Percentiles rank a stretch among this genome's conserved stretches.
Conservation (phyloP, 2,113 vertebrate species). For the Indicator maculatus region DNA sequence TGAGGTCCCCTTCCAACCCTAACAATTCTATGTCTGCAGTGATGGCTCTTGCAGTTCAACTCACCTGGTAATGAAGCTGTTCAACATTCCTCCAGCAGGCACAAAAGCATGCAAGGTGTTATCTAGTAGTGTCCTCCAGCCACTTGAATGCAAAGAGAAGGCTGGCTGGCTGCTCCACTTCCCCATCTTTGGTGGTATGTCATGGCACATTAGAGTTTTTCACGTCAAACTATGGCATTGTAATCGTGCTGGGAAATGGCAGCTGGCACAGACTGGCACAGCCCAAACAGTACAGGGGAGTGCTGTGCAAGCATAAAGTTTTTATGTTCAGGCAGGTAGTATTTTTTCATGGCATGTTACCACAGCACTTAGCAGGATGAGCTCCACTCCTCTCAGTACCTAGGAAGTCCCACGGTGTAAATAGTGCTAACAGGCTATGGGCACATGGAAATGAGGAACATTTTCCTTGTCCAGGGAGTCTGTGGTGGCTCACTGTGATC, state of each 20-base stretch:
- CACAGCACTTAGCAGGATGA: neutral
- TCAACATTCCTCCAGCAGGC: neutral
- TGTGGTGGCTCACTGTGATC: conserved; percentile 17
- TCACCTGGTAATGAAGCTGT: neutral
- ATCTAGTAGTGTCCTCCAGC: neutral
- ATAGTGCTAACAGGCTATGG: neutral
- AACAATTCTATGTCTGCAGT: neutral
- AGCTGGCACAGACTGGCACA: neutral
- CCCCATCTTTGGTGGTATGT: neutral
- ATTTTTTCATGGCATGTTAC: conserved; percentile 10
- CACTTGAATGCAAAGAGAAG: neutral
- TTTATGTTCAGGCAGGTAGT: neutral
- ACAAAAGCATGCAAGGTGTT: neutral
- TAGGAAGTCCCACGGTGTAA: conserved; percentile 24
- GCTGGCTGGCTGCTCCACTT: neutral
- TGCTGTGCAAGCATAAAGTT: neutral
- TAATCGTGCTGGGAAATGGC: neutral
- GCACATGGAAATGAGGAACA: neutral
- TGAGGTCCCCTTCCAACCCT: too few species aligned
- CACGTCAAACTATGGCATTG: neutral
- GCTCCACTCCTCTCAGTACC: neutral
- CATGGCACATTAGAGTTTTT: neutral
- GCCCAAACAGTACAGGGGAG: neutral
- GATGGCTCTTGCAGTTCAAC: neutral
- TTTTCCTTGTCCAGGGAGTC: neutral